Base-by-base conservation (phyloP, 2,888 invertebrate species). In the Drosophila pegasa region DNA sequence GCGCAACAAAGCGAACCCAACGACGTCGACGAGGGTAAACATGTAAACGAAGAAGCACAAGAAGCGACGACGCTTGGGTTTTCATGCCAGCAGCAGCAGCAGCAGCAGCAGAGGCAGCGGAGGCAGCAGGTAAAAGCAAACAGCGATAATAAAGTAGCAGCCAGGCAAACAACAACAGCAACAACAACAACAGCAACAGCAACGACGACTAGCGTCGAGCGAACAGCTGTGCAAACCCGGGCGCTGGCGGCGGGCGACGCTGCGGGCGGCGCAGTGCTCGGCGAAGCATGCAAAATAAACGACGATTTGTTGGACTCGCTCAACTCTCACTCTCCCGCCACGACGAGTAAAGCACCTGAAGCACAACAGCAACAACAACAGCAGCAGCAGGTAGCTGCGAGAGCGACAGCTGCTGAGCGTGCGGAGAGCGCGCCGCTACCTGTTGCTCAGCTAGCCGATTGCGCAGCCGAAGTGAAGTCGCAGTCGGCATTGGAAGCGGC, bases 281-380 rank as follows among this genome's bases (percentile, higher is more conserved):
- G 66, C 81, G 80, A 87, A 88, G 87, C 86, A 76, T 87, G 81
- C 88, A 78, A 87, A 87, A 88, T 81, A 86, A 87, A 75, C 79
- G 78, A 85, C 70, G 67, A 74, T 71, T 64, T 59, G 60, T 71
- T 57, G 33, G 60, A 71, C 78, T 85, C 85, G 74, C 48, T 71
- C 55, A 71, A 79, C 71, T 85, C 80, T 62, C 85, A 71, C 71
- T 74, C 80, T 71, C 62, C 54, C 41, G 37, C 67, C 55, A 70
- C 63, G 56, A 38, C 77, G 77, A 84, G 75, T 88, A 79, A 83
- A 60, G 83, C 89, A 89, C 89, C 86, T 88, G 89, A 87, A 75
- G 61, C 54, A 58, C 52, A 55, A 25, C 48, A 70, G 33, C 63
- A 75, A 31, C 57, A 67, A 41, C 57, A 66, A 63, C 57, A 68